Evolutionary conservation across 2,888 invertebrate genomes (phyloP), one percentile per base, ranked within the genome.

Genomic region (Papilio protenor): DNA sequence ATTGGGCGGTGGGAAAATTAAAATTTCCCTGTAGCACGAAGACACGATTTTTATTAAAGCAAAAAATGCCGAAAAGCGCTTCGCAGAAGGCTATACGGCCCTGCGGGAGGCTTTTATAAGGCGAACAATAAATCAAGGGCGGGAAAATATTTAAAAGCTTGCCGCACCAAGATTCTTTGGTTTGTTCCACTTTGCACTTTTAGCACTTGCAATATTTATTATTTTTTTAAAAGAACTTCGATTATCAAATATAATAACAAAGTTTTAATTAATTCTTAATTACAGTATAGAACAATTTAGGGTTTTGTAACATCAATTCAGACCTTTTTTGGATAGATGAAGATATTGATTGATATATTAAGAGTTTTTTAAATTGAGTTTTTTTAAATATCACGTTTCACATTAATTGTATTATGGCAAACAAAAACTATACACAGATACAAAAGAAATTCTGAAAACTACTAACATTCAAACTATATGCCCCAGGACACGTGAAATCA

Each of bases 101-200:
- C 88, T 87, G 91, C 90, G 91, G 93, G 92, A 92, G 90, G 93
- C 92, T 93, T 93, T 93, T 92, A 93, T 93, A 92, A 93, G 89
- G 91, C 90, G 87, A 85, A 87, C 91, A 85, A 93, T 94, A 93
- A 94, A 94, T 94, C 94, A 93, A 90, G 91, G 89, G 88, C 89
- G 90, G 89, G 89, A 86, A 93, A 93, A 93, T 93, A 93, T 93
- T 94, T 89, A 89, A 90, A 89, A 88, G 88, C 88, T 87, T 86
- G 86, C 87, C 85, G 83, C 85, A 86, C 88, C 86, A 88, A 88
- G 89, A 89, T 88, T 88, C 86, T 81, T 81, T 81, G 86, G 86
- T 83, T 80, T 79, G 75, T 52, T 85, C 85, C 83, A 76, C 82
- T 86, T 86, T 66, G 66, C 40, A 55, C 77, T 45, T n/a, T 14